Conservation (phyloP, 2,888 invertebrate genomes). For the Acrobasis consociella region DNA sequence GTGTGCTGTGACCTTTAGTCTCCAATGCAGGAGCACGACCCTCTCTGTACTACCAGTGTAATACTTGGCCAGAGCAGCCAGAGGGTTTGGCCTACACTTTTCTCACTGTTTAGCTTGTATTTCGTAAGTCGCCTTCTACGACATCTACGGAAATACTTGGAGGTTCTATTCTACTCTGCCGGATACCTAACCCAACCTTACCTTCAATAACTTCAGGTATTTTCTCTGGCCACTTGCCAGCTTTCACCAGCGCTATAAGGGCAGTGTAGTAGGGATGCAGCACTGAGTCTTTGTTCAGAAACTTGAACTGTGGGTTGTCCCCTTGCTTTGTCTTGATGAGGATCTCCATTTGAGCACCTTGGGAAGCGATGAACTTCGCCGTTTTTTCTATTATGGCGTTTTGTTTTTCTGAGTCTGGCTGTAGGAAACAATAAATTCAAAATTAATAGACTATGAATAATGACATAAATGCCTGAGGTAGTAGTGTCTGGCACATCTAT, state of each 20-base stretch:
- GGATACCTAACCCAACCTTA: no score
- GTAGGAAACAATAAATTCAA: conserved; percentile 40
- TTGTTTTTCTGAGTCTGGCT: conserved; percentile 94
- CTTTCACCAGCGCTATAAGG: conserved; percentile 70
- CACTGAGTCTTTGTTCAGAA: conserved; percentile 92
- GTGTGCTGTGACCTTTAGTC: no score
- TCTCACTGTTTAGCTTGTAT: no score
- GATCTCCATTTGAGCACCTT: conserved; percentile 99
- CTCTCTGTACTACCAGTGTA: no score
- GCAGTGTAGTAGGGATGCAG: conserved; percentile 96
- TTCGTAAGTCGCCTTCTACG: no score
- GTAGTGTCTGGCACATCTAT: no score
- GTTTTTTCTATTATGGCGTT: conserved; percentile 98
- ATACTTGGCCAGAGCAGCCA: no score
- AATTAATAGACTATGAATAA: neutral
- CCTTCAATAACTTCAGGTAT: conserved; percentile 53
- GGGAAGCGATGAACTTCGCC: conserved; percentile 92
- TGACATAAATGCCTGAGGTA: no score
- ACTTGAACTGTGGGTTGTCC: conserved; percentile 95
- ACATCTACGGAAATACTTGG: no score
- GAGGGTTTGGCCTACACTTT: no score
- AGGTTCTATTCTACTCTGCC: no score
- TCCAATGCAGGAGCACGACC: no score
- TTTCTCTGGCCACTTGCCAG: conserved; percentile 71
- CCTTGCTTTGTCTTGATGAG: conserved; percentile 98